Base-by-base conservation (phyloP, 2,113 vertebrate genomes). In the Etheostoma spectabile region DNA sequence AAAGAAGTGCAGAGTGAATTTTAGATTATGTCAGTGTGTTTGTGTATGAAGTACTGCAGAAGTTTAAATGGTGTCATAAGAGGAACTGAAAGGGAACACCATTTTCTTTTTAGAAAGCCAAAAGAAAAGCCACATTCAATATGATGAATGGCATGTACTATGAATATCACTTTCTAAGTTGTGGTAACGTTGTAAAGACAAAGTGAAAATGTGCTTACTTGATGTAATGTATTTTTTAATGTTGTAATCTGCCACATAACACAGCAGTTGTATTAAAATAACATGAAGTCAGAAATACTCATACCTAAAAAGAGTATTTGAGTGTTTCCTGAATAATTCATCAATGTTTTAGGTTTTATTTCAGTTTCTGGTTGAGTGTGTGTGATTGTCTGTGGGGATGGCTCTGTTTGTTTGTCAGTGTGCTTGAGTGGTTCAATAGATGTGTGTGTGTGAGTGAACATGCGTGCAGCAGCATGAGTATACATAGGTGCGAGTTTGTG, bases 401-500 rank as follows among this genome's bases (percentile, higher is more conserved):
- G 8, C 27, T 45, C 55, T 35, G 24, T 53, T 63, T 70, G 61
- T 33, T 53, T 55, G 33, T 24, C 14, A 15, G 33, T 81, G 55
- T 65, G 73, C 21, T 30, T 38, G n/a, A 79, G 67, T 22, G 53
- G 21, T 51, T 15, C 45, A 19, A 2, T 24, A 52, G n/a, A n/a
- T n/a, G n/a, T n/a, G n/a, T 52, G 65, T 71, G 76, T 22, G 60
- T 49, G 30, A 61, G 69, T 66, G 77, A 63, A 42, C 66, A 61
- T 84, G 70, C 86, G 64, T 72, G 82, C 61, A 65, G n/a, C 3
- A 21, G 56, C 16, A 21, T 53, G 48, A 5, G 21, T 52, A 76
- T 60, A 78, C 74, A 85, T 56, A 83, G 74, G 61, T 24, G 27
- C 2, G 0, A 5, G 42, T 68, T 60, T 88, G 77, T 76, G 57